Evolutionary conservation across 2,888 invertebrate species (phyloP).

Genomic region (Adineta ricciae): DNA sequence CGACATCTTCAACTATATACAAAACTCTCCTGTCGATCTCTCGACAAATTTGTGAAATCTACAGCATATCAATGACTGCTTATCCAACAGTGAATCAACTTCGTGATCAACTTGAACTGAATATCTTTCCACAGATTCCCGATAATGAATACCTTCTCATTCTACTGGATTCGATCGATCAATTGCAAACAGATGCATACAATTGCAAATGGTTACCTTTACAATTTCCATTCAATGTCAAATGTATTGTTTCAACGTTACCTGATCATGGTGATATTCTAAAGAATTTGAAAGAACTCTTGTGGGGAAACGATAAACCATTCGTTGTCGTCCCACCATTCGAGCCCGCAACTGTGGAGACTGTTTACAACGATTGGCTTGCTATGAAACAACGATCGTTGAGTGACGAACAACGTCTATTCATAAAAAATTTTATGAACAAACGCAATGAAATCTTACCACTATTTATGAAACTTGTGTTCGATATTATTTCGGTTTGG

Average conservation of each 20-base stretch:
- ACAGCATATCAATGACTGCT: background rate
- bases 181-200: conserved; percentile 21
- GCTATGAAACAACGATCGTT: background rate
- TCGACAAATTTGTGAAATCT: background rate
- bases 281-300: background rate
- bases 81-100: background rate
- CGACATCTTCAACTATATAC: background rate
- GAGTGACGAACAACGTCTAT: background rate
- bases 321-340: conserved; percentile 18
- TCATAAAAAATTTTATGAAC: background rate
- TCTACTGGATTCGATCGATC: conserved; percentile 31
- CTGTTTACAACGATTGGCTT: conserved; percentile 21
- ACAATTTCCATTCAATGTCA: conserved; percentile 14
- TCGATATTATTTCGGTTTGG: conserved; percentile 25
- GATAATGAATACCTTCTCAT: conserved; percentile 25
- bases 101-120: background rate
- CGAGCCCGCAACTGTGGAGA: background rate
- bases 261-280: background rate
- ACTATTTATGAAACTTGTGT: conserved; percentile 21
- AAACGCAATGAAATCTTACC: background rate
- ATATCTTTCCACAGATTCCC: background rate
- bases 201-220: conserved; percentile 22
- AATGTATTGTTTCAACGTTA: conserved; percentile 28
- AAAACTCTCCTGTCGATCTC: background rate
- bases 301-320: background rate